These are phyloP conservation scores for Podilymbus podiceps DNA, from an alignment of 2,113 vertebrate genomes.

Conservation along the genomic window DNA sequence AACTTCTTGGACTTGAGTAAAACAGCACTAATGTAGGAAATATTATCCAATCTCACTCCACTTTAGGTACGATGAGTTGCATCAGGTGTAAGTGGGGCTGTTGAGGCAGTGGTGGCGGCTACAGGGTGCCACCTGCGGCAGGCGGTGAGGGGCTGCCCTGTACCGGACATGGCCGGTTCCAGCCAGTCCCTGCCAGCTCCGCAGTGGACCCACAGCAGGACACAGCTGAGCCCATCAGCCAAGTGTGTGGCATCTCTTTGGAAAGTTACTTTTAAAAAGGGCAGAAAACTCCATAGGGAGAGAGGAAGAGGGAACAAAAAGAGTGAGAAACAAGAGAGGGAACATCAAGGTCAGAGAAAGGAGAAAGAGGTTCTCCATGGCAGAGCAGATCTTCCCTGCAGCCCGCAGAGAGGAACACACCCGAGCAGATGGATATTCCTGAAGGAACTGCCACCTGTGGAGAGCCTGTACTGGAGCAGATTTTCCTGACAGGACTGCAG, in stretches of 20 bases:
- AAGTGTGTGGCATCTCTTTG: background rate
- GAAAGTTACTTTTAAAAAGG: background rate
- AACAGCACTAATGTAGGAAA: background rate
- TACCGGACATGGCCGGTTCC: accelerated
- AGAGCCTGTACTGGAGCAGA: background rate
- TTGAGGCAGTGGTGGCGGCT: background rate
- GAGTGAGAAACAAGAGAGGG: background rate
- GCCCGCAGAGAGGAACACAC: background rate
- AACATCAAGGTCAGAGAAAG: background rate
- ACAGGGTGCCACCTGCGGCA: background rate
- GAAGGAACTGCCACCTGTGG: background rate
- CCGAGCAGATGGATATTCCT: constrained; percentile 22
- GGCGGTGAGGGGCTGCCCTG: background rate
- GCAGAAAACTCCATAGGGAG: background rate
- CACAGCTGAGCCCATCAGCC: background rate
- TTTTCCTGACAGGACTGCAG: background rate
- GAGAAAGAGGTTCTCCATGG: background rate
- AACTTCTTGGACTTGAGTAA: background rate
- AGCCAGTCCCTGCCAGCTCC: background rate
- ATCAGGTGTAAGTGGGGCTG: background rate
- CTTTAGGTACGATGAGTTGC: background rate
- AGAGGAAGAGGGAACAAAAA: background rate
- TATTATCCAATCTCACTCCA: background rate
- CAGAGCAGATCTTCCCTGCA: background rate
- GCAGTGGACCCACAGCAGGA: background rate